Conservation (phyloP, 2,113 vertebrate species). For the Tragelaphus scriptus region DNA sequence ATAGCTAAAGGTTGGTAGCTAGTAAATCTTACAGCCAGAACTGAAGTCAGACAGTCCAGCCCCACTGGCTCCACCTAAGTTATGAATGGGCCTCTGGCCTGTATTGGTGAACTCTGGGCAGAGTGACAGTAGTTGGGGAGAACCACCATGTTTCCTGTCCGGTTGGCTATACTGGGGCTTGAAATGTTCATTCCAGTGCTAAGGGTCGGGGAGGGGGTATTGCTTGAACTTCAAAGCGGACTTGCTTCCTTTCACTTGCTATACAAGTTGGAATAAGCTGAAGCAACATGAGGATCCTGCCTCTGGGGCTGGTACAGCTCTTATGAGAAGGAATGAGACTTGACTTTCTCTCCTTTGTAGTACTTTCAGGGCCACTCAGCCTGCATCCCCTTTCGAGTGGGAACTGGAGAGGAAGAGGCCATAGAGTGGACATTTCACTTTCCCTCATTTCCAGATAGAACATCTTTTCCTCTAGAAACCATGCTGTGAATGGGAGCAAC, state of each 20-base stretch:
- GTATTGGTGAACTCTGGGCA: not conserved
- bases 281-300: not conserved
- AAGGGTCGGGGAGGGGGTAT: not conserved
- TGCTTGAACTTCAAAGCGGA: not conserved
- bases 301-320: not conserved
- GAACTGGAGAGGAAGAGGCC: not conserved
- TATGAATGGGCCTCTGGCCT: not conserved
- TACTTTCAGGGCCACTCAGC: not conserved
- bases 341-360: not conserved
- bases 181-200: not conserved
- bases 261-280: not conserved
- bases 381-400: not conserved
- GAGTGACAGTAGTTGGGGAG: not conserved
- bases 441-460: not conserved
- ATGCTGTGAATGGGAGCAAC: not conserved
- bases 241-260: conserved; percentile 15
- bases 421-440: not conserved
- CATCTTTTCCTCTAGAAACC: not conserved
- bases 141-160: not conserved
- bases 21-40: not conserved
- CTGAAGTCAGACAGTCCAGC: not conserved
- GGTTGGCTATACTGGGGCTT: not conserved
- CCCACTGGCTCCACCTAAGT: not conserved
- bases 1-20: not conserved
- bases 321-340: not conserved